Evolutionary conservation across 2,113 vertebrate genomes (phyloP).

Genomic region (Aleadryas rufinucha): DNA sequence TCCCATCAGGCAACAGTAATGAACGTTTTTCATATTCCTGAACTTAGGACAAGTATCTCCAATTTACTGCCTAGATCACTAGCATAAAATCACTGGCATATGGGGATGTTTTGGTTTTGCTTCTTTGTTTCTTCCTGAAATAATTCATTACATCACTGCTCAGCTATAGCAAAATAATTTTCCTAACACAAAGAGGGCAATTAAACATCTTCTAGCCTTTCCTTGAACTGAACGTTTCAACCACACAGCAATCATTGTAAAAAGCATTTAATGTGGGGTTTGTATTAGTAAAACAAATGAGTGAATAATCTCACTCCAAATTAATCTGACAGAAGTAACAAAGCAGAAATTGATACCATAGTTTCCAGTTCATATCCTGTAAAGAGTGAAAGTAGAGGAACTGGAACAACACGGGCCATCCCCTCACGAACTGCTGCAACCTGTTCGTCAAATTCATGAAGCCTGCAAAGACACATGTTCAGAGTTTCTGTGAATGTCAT

Average conservation of each 20-base stretch:
- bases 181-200: not conserved
- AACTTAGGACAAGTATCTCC: not conserved
- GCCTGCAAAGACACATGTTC: slow-evolving; percentile 69
- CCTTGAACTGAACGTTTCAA: not conserved
- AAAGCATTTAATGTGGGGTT: not conserved
- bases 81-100: not conserved
- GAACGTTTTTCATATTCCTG: not conserved
- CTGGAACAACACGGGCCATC: slow-evolving; percentile 95
- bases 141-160: not conserved
- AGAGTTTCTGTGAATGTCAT: not conserved
- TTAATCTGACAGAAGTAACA: not conserved
- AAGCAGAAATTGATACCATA: slow-evolving; percentile 77
- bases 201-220: not conserved
- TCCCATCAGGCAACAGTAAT: not conserved
- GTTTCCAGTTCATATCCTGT: slow-evolving; percentile 98
- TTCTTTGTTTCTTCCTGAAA: not conserved
- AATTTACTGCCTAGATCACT: not conserved
- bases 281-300: not conserved
- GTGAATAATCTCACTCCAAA: not conserved
- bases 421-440: slow-evolving; percentile 95
- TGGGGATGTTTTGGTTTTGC: not conserved
- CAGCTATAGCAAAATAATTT: not conserved
- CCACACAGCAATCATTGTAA: not conserved
- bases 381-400: slow-evolving; percentile 94
- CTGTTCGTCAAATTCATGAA: slow-evolving; percentile 98